Percentiles rank a stretch among this genome's conserved stretches.
Conservation (phyloP, 2,888 invertebrate species). For the Drosophila mimetica region DNA sequence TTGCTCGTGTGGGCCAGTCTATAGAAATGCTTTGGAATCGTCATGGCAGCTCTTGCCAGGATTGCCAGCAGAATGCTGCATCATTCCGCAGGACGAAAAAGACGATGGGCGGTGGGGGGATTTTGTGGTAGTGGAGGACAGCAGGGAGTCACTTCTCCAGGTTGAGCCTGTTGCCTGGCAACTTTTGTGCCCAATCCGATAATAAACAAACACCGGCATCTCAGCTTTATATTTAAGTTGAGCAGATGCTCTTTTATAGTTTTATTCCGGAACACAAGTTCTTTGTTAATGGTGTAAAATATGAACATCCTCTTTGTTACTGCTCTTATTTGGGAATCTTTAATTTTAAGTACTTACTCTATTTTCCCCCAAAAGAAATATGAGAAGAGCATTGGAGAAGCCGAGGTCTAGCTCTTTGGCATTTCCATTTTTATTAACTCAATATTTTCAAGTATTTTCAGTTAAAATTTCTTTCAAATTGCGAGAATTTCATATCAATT, state of each 20-base stretch:
- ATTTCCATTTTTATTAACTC: neutral
- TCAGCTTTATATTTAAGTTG: neutral
- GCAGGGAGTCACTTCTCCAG: neutral
- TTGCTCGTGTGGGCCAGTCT: neutral
- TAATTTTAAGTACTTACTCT: too few relatives aligned
- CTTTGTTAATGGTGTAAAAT: neutral
- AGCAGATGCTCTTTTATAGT: neutral
- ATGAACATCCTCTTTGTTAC: too few relatives aligned
- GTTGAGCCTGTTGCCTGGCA: conserved; percentile 24
- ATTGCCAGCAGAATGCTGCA: conserved; percentile 26
- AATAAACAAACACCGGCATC: neutral
- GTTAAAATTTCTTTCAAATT: conserved; percentile 1
- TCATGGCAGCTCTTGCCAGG: conserved; percentile 16
- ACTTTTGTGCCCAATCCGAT: neutral
- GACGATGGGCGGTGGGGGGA: neutral
- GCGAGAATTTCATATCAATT: neutral
- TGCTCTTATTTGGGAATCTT: too few relatives aligned
- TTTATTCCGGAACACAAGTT: neutral
- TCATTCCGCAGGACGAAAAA: neutral
- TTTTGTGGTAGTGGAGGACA: neutral
- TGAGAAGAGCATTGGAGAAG: neutral
- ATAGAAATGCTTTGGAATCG: conserved; percentile 15
- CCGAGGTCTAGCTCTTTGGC: too few relatives aligned
- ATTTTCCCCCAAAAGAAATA: neutral
- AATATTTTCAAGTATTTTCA: neutral